These are phyloP conservation scores for Sylvilagus floridanus DNA, from an alignment of 2,797 vertebrate genomes.

Conservation along the genomic window DNA sequence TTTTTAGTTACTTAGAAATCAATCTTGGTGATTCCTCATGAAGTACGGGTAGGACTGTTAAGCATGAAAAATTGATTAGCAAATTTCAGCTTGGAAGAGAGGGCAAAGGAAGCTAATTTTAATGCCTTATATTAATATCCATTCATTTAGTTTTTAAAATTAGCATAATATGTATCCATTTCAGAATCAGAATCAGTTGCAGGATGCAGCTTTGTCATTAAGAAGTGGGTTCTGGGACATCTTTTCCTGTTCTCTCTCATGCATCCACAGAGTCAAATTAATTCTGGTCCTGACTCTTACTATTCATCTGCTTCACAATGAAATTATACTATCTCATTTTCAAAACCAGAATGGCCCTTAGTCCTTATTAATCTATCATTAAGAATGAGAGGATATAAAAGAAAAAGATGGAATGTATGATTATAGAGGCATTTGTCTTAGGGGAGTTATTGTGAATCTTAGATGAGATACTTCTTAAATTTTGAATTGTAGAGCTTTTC, in stretches of 20 bases:
- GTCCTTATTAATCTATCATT: constrained; percentile 33
- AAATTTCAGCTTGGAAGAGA: constrained; percentile 44
- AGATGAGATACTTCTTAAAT: constrained; percentile 42
- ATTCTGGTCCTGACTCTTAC: constrained; percentile 43
- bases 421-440: neutral
- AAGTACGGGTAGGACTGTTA: constrained; percentile 15
- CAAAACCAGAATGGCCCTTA: constrained; percentile 35
- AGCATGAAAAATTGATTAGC: constrained; percentile 23
- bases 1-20: constrained; percentile 55
- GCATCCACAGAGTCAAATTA: neutral
- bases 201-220: constrained; percentile 31
- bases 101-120: constrained; percentile 25
- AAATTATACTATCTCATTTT: neutral
- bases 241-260: neutral
- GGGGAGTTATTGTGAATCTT: constrained; percentile 7
- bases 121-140: neutral
- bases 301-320: constrained; percentile 17
- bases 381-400: constrained; percentile 42
- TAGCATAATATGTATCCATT: neutral
- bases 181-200: neutral
- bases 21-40: neutral
- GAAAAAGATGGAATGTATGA: neutral
- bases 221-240: constrained; percentile 1
- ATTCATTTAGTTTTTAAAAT: constrained; percentile 11
- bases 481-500: constrained; percentile 42